These are phyloP conservation scores for Rhinella marina DNA, from an alignment of 2,797 vertebrate genomes.

Conservation along the genomic window DNA sequence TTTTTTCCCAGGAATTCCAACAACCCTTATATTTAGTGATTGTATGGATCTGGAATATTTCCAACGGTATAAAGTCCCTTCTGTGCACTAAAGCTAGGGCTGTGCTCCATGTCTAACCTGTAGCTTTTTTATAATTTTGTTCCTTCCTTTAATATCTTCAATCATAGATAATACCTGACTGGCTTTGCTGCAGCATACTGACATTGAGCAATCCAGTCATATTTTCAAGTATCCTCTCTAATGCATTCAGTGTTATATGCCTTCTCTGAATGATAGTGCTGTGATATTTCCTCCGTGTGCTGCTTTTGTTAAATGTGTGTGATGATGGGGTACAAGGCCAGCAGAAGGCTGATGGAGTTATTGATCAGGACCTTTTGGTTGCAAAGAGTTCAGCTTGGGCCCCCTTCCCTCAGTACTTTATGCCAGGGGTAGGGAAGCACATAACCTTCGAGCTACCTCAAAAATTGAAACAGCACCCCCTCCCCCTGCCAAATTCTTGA, in stretches of 20 bases:
- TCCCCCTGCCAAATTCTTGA: too few relatives aligned
- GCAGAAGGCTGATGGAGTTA: too few relatives aligned
- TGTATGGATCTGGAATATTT: neutral
- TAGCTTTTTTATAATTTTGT: neutral
- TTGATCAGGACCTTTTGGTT: too few relatives aligned
- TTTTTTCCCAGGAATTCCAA: neutral
- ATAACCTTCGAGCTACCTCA: too few relatives aligned
- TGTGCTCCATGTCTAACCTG: neutral
- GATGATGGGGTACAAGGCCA: too few relatives aligned
- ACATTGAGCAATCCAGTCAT: neutral
- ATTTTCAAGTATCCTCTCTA: neutral
- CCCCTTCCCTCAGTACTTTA: too few relatives aligned
- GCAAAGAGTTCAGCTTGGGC: too few relatives aligned
- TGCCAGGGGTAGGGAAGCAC: too few relatives aligned
- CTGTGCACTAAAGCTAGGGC: neutral
- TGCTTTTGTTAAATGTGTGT: too few relatives aligned
- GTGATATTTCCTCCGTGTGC: too few relatives aligned
- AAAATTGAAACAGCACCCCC: too few relatives aligned
- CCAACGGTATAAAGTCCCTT: neutral
- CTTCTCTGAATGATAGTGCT: neutral
- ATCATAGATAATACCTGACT: neutral
- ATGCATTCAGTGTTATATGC: neutral
- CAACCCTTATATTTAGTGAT: neutral
- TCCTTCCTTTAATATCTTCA: neutral
- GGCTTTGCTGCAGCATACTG: neutral